phyloP scores from a whole-genome alignment of 2,888 invertebrate species.

The Drosophila acutilabella region DNA sequence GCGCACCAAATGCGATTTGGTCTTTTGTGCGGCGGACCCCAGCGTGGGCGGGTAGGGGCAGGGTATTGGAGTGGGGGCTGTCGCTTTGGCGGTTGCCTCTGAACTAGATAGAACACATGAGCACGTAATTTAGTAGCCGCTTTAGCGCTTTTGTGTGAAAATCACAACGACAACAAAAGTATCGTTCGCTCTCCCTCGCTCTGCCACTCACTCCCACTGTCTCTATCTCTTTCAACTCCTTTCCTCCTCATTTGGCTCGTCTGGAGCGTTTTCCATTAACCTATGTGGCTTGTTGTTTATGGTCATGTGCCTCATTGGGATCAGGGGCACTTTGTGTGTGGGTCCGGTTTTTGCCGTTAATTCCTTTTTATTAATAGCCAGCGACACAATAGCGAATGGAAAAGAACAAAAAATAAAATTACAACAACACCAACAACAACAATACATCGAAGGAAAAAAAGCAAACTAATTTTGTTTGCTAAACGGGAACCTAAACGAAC shows the following conservation, averaged over 20 bases:
- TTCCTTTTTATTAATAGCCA: conserved; percentile 79
- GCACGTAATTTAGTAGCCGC: conserved; percentile 81
- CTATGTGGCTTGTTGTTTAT: conserved; percentile 66
- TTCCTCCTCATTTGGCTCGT: background rate
- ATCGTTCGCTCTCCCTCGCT: background rate
- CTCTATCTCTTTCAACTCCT: background rate
- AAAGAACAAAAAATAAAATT: conserved; percentile 36
- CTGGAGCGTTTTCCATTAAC: conserved; percentile 31
- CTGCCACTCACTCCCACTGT: background rate
- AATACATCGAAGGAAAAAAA: conserved; percentile 11
- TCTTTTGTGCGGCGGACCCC: conserved; percentile 34
- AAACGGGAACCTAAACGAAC: conserved; percentile 51
- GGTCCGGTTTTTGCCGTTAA: conserved; percentile 80
- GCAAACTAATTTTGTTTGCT: conserved; percentile 58
- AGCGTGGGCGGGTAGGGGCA: conserved; percentile 19
- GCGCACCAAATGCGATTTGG: conserved; percentile 77
- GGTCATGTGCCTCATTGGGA: conserved; percentile 76
- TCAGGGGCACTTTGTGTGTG: conserved; percentile 57
- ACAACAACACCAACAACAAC: conserved; percentile 2
- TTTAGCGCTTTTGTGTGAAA: conserved; percentile 80
- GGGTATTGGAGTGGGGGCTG: background rate
- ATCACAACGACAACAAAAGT: conserved; percentile 71
- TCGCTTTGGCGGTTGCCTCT: conserved; percentile 39
- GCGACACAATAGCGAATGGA: conserved; percentile 53
- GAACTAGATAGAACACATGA: conserved; percentile 77